Evolutionary conservation across 2,888 invertebrate genomes (phyloP), one percentile per base, ranked within the genome.

Genomic region (Cotesia congregata): DNA sequence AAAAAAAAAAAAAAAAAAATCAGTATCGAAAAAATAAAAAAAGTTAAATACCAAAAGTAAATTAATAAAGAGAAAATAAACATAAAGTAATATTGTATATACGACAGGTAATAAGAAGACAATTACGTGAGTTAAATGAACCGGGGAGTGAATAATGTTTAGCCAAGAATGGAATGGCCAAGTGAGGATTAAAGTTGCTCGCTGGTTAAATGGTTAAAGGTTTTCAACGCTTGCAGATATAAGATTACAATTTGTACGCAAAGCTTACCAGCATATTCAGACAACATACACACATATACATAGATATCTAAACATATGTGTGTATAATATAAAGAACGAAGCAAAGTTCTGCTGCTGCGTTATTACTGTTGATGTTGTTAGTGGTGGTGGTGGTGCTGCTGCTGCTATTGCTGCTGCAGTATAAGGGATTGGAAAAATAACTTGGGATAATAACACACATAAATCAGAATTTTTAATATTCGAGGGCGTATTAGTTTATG

Each of bases 361-460:
- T 30, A 3, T 3, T 30, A 3, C 20, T 20, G 20, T 2, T 20
- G 20, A 1, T 20, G 20, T 2, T 30, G 17, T 17, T 17, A 17
- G 30, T 30, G 30, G 30, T 30, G 30, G 30, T 30, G 30, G 30
- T 30, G 30, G 30, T 30, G 30, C 2, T 30, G 30, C 2, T 1
- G 30, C 30, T 30, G 30, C 1, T 30, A 30, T 30, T 30, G 1
- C 64, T 50, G 7, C 50, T 50, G 50, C 50, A 50, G 30, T 3
- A 30, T 30, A 50, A 50, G 67, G 78, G 79, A 75, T 65, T 79
- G 77, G 73, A 81, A 85, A 87, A 87, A 87, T 88, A 86, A 88
- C 88, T 85, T 84, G 84, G 86, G 80, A 89, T 89, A 89, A 89
- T 89, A 89, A 88, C 88, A 84, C 78, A 88, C 88, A 89, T 89